Conservation (phyloP, 37 sponge, comb jelly and placozoan genomes). For the Aplysina aerophoba region DNA sequence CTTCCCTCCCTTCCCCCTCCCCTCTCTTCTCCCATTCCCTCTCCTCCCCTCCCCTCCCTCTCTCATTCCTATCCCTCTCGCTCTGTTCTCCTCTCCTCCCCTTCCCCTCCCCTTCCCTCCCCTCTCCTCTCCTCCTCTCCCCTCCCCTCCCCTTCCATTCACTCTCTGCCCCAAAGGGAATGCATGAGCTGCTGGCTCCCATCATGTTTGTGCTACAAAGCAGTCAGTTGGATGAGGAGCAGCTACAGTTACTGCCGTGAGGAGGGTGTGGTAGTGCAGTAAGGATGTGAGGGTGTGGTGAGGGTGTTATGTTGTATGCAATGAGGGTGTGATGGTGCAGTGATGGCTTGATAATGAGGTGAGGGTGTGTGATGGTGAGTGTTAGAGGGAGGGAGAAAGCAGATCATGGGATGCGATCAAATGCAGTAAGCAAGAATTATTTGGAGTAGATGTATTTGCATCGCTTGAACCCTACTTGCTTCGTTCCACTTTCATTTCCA, state of each 20-base stretch:
- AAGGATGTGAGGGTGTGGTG: constrained; percentile 21
- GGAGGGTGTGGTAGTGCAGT: neutral
- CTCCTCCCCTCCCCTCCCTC: neutral
- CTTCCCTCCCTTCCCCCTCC: neutral
- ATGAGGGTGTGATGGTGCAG: constrained; percentile 13
- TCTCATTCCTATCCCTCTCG: neutral
- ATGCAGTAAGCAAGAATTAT: no score
- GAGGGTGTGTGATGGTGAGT: neutral
- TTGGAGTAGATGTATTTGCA: no score
- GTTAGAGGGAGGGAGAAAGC: no score
- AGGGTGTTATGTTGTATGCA: neutral
- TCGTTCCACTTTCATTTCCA: neutral
- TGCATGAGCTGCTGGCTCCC: constrained; percentile 97
- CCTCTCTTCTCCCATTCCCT: neutral
- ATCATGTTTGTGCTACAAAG: constrained; percentile 85
- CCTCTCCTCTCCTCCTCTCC: neutral
- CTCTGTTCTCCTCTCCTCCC: neutral
- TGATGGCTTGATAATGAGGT: neutral
- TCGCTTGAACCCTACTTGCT: no score
- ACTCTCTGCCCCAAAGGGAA: constrained; percentile 52
- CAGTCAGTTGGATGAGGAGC: constrained; percentile 47
- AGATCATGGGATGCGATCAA: no score
- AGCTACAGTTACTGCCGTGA: constrained; percentile 57
- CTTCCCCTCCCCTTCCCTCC: neutral
- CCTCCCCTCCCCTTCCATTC: neutral